Evolutionary conservation across 2,888 invertebrate species (phyloP).

Genomic region (Machimus rusticus): DNA sequence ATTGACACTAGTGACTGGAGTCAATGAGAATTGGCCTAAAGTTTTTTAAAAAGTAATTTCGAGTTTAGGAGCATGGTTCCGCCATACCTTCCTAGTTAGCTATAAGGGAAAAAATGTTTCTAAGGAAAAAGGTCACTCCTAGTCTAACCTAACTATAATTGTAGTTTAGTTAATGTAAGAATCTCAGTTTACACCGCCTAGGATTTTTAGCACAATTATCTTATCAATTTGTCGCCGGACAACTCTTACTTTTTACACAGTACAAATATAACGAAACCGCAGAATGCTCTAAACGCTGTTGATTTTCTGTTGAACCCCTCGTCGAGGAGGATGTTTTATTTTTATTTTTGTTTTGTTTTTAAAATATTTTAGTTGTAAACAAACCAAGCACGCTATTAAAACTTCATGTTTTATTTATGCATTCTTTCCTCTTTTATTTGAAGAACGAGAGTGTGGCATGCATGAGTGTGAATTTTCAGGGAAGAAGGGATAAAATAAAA

Average conservation of each 20-base stretch:
- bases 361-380: neutral
- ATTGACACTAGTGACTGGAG: neutral
- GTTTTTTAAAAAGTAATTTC: neutral
- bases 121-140: constrained; percentile 37
- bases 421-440: neutral
- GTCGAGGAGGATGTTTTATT: neutral
- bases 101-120: neutral
- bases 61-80: neutral
- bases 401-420: neutral
- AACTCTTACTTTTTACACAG: constrained; percentile 1
- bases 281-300: neutral
- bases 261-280: constrained; percentile 7
- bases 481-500: neutral
- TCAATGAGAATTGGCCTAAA: constrained; percentile 38
- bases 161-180: constrained; percentile 1
- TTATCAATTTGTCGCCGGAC: neutral
- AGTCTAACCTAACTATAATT: constrained; percentile 40
- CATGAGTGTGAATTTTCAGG: neutral
- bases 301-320: neutral
- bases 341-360: neutral
- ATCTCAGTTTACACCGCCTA: neutral
- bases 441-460: neutral
- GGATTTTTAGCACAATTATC: neutral
- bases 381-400: neutral
- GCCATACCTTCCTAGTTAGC: neutral